phyloP scores from a whole-genome alignment of 2,797 vertebrate genomes.

The Lepilemur ruficaudatus region DNA sequence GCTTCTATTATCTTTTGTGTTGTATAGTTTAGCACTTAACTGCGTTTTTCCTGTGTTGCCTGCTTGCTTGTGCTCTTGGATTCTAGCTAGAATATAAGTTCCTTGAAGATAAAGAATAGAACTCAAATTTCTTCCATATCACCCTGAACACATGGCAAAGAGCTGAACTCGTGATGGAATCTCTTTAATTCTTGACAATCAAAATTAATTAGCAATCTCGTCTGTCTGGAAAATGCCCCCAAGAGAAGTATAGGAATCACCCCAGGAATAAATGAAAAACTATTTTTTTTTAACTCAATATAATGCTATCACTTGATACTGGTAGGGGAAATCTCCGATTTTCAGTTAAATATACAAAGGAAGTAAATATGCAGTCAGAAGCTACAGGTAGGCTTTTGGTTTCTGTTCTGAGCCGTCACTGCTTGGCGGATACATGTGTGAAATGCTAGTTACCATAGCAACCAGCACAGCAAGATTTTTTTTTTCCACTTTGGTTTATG shows the following conservation, averaged over 20 bases:
- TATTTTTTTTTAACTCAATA: background rate
- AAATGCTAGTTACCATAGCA: slow-evolving; percentile 82
- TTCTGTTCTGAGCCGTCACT: slow-evolving; percentile 52
- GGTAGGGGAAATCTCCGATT: background rate
- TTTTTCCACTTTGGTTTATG: slow-evolving; percentile 69
- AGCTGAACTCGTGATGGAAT: background rate
- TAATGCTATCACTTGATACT: background rate
- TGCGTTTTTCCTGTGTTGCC: background rate
- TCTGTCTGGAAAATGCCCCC: background rate
- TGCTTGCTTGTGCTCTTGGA: background rate
- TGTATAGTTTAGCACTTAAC: background rate
- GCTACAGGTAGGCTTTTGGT: slow-evolving; percentile 65
- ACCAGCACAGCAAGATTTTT: slow-evolving; percentile 69
- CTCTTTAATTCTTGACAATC: background rate
- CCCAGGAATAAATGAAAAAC: background rate
- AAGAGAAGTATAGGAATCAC: background rate
- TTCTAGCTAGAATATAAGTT: background rate
- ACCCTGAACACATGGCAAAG: background rate
- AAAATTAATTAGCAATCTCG: slow-evolving; percentile 18
- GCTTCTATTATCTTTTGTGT: background rate
- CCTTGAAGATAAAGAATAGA: slow-evolving; percentile 11
- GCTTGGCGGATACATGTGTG: slow-evolving; percentile 70
- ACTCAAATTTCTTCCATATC: background rate
- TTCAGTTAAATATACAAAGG: slow-evolving; percentile 30
- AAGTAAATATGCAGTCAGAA: background rate